phyloP scores from a whole-genome alignment of 2,888 invertebrate species.

The Tachina grossa region DNA sequence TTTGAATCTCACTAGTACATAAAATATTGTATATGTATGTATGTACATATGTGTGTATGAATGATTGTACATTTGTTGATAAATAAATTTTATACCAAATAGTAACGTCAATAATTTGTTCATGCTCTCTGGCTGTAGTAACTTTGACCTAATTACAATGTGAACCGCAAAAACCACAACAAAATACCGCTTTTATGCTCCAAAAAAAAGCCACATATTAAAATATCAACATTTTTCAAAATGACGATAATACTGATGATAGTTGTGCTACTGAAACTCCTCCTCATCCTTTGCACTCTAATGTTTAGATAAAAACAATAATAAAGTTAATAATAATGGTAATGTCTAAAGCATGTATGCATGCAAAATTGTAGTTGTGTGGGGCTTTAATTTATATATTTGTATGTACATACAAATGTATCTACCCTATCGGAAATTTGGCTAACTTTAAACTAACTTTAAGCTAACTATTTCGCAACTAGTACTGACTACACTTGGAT shows the following conservation, averaged over 20 bases:
- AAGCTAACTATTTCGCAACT: too few species aligned
- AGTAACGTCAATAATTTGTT: constrained; percentile 3
- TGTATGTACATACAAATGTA: too few species aligned
- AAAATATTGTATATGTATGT: not conserved
- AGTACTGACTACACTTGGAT: too few species aligned
- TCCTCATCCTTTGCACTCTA: constrained; percentile 5
- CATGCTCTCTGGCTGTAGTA: constrained; percentile 42
- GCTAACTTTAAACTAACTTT: too few species aligned
- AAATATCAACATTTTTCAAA: constrained; percentile 67
- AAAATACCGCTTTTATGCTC: constrained; percentile 69
- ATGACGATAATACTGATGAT: constrained; percentile 45
- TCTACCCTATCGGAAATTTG: too few species aligned
- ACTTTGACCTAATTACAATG: constrained; percentile 71
- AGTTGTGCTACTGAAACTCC: not conserved
- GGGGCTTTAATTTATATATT: not conserved
- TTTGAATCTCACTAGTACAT: not conserved
- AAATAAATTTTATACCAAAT: not conserved
- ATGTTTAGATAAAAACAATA: constrained; percentile 21
- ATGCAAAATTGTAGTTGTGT: not conserved
- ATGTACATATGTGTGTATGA: not conserved
- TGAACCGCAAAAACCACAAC: constrained; percentile 65
- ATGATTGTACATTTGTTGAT: not conserved
- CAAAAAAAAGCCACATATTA: constrained; percentile 68
- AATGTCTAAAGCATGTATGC: constrained; percentile 47
- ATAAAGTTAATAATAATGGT: constrained; percentile 49